These are phyloP conservation scores for Camponotus vicinus DNA, from an alignment of 1,140 invertebrate genomes.

Conservation along the genomic window DNA sequence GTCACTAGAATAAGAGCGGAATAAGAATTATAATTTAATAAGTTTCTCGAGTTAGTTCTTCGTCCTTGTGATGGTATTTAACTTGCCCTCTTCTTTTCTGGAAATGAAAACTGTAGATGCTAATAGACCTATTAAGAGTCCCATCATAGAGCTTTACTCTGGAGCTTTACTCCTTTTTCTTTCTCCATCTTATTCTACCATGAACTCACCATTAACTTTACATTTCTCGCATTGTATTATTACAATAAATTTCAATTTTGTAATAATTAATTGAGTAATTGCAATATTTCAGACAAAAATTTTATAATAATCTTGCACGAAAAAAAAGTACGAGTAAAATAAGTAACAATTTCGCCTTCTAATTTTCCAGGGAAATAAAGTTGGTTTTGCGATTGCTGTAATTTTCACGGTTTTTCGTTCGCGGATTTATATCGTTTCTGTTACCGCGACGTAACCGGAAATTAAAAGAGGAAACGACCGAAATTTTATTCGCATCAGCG, in stretches of 20 bases:
- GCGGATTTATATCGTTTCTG: background rate
- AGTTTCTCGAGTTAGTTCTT: conserved; percentile 42
- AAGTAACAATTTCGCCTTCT: background rate
- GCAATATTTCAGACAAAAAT: background rate
- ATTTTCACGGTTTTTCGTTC: conserved; percentile 17
- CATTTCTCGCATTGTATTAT: background rate
- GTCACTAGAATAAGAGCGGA: conserved; percentile 22
- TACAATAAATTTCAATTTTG: conserved; percentile 12
- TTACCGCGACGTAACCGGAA: background rate
- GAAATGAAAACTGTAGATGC: conserved; percentile 53
- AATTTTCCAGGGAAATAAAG: background rate
- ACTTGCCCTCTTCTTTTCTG: conserved; percentile 29
- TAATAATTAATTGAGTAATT: background rate
- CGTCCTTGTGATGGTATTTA: conserved; percentile 38
- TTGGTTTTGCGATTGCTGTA: background rate
- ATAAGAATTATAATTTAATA: conserved; percentile 57
- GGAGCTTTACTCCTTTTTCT: background rate
- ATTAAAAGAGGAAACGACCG: conserved; percentile 12
- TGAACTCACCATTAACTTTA: background rate
- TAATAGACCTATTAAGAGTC: conserved; percentile 55
- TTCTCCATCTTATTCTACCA: conserved; percentile 6
- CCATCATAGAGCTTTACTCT: conserved; percentile 30
- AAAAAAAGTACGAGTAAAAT: background rate
- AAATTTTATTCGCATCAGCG: conserved; percentile 15
- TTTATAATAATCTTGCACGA: background rate